Conservation (phyloP, 2,113 vertebrate species). For the Phrynocephalus versicolor region DNA sequence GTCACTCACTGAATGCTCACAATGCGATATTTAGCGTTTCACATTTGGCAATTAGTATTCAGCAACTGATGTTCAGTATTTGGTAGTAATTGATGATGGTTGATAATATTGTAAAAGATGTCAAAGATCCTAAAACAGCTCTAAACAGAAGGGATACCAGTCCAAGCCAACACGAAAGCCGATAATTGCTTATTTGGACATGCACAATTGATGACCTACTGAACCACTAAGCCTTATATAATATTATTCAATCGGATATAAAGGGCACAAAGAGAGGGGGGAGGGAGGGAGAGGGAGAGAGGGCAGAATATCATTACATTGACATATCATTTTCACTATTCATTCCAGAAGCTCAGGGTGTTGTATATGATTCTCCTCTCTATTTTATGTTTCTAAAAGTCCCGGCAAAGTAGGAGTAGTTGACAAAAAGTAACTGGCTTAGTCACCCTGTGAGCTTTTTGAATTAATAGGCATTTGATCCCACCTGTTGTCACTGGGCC, state of each 20-base stretch:
- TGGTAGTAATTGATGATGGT: conserved; percentile 6
- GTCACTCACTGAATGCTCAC: conserved; percentile 2
- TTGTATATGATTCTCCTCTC: not conserved
- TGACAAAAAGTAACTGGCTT: not conserved
- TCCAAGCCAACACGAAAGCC: not conserved
- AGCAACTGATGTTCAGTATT: conserved; percentile 1
- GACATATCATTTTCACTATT: not conserved
- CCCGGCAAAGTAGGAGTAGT: not conserved
- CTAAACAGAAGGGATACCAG: not conserved
- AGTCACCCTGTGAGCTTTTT: not conserved
- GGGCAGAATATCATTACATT: too few species aligned
- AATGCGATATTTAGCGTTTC: conserved; percentile 15
- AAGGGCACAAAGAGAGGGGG: too few species aligned
- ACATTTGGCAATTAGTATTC: conserved; percentile 27
- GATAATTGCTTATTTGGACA: not conserved
- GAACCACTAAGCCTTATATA: not conserved
- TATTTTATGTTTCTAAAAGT: not conserved
- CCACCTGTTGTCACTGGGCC: not conserved
- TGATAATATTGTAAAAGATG: conserved; percentile 1
- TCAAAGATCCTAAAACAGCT: not conserved
- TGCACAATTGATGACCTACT: not conserved
- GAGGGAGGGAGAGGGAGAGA: too few species aligned
- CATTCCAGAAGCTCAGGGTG: not conserved
- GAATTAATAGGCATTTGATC: not conserved
- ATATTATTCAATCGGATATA: not conserved